phyloP scores from a whole-genome alignment of 2,888 invertebrate genomes.

The Xestia sexstrigata region DNA sequence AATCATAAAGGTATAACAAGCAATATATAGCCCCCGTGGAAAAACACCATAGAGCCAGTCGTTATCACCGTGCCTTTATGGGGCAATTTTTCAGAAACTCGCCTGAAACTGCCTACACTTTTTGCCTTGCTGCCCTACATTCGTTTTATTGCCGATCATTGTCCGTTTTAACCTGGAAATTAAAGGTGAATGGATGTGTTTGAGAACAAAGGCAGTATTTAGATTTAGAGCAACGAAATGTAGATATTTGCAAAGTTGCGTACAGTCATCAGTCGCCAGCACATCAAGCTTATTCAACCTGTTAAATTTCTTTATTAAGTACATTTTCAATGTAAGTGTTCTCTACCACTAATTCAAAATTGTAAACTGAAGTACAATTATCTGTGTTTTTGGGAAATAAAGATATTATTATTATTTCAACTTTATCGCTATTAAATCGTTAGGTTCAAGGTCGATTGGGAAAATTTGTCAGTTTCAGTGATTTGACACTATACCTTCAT shows the following conservation, averaged over 20 bases:
- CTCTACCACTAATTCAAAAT: no score
- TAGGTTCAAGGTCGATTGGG: no score
- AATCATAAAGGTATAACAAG: conserved; percentile 46
- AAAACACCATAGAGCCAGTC: conserved; percentile 57
- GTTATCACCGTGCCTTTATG: conserved; percentile 63
- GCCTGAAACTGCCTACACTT: conserved; percentile 48
- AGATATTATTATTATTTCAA: no score
- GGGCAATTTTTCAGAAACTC: conserved; percentile 58
- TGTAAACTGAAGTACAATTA: no score
- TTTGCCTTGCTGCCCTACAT: conserved; percentile 43
- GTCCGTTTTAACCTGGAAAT: conserved; percentile 32
- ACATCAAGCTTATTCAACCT: no score
- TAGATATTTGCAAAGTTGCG: not conserved
- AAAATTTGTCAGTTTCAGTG: no score
- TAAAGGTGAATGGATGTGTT: conserved; percentile 13
- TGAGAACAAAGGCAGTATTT: not conserved
- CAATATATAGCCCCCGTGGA: conserved; percentile 48
- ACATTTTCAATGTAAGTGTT: no score
- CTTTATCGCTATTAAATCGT: no score
- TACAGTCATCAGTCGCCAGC: no score
- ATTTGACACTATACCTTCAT: no score
- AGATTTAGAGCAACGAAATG: not conserved
- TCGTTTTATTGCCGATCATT: conserved; percentile 47
- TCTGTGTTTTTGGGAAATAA: no score
- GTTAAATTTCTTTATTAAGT: no score